Conservation (phyloP, 2,797 vertebrate genomes). For the Iguana delicatissima region DNA sequence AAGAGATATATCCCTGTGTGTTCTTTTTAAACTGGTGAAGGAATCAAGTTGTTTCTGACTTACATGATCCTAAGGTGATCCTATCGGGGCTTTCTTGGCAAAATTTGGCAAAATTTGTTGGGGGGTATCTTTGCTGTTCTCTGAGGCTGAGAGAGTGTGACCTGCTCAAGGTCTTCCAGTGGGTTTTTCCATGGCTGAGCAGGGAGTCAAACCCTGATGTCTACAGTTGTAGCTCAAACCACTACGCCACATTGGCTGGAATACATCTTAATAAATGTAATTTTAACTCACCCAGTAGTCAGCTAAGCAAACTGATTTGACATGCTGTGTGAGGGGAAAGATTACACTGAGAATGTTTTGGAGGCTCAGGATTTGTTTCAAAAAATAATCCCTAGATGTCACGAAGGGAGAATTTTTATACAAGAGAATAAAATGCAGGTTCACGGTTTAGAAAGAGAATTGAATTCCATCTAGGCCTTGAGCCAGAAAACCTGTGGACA, state of each 20-base stretch:
- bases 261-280: not conserved
- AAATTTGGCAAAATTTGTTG: too few species aligned
- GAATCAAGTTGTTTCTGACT: too few species aligned
- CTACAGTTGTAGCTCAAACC: too few species aligned
- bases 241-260: too few species aligned
- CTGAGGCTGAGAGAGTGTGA: too few species aligned
- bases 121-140: too few species aligned
- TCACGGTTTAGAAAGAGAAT: constrained; percentile 29
- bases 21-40: constrained; percentile 10
- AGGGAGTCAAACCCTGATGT: too few species aligned
- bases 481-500: constrained; percentile 21
- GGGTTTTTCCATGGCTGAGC: too few species aligned
- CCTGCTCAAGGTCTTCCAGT: too few species aligned
- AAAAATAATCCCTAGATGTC: not conserved
- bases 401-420: not conserved
- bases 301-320: not conserved
- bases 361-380: not conserved
- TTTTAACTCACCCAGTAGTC: not conserved
- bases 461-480: not conserved
- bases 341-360: constrained; percentile 2
- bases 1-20: not conserved
- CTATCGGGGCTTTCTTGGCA: too few species aligned
- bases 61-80: too few species aligned
- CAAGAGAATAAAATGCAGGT: not conserved
- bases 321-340: not conserved